Conservation (phyloP, 2,113 vertebrate species). For the Apeltes quadracus region DNA sequence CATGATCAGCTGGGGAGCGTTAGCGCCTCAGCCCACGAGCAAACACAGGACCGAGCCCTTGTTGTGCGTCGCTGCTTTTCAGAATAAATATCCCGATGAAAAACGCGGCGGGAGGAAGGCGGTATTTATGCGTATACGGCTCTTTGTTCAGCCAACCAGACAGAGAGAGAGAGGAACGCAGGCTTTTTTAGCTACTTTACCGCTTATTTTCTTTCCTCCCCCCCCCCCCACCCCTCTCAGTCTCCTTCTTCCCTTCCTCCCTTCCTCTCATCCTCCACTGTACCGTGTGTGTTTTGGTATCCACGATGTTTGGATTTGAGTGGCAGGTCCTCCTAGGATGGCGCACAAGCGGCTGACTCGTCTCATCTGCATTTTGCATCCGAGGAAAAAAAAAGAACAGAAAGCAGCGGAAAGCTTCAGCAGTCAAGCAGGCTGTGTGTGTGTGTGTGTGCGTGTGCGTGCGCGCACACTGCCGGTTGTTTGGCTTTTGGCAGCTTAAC, state of each 20-base stretch:
- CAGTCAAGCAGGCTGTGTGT: conserved; percentile 45
- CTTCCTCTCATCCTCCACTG: conserved; percentile 58
- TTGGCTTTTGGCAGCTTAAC: conserved; percentile 68
- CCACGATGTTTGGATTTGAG: conserved; percentile 79
- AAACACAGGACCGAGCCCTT: conserved; percentile 77
- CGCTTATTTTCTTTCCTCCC: conserved; percentile 54
- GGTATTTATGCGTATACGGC: conserved; percentile 69
- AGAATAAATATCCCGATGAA: conserved; percentile 77
- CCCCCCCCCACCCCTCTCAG: conserved; percentile 18
- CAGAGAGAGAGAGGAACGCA: conserved; percentile 59
- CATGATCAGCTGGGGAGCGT: conserved; percentile 83
- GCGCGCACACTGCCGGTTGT: conserved; percentile 46
- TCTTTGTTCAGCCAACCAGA: conserved; percentile 73
- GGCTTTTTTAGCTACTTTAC: conserved; percentile 67
- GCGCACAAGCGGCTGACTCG: conserved; percentile 74
- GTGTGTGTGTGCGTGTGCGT: conserved; percentile 13
- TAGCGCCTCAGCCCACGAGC: conserved; percentile 76
- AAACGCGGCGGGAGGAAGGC: conserved; percentile 75
- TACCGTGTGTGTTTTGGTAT: conserved; percentile 77
- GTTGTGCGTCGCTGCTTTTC: conserved; percentile 77
- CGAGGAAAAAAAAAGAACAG: conserved; percentile 70
- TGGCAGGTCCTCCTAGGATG: conserved; percentile 81
- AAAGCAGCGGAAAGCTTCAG: conserved; percentile 61
- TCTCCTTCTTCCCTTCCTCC: conserved; percentile 16
- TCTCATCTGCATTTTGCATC: conserved; percentile 84